Percentiles rank a stretch among this genome's conserved stretches.
These are phyloP conservation scores for Rhagologus leucostigma DNA, from an alignment of 2,113 vertebrate species.

Conservation along the genomic window DNA sequence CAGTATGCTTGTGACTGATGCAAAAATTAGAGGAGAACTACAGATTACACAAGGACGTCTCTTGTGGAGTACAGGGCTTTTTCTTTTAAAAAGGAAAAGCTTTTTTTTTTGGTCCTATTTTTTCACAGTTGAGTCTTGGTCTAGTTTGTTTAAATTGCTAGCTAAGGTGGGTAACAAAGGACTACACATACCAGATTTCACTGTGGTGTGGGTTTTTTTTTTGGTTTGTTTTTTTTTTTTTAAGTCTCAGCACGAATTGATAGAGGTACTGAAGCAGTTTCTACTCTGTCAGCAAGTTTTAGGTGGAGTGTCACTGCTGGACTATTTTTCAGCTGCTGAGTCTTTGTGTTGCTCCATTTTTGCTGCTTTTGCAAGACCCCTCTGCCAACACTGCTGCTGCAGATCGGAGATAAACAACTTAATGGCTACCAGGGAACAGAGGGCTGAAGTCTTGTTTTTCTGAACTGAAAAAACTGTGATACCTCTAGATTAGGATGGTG, in stretches of 20 bases:
- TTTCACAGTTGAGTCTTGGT: neutral
- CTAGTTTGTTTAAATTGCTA: neutral
- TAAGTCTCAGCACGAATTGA: neutral
- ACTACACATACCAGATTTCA: neutral
- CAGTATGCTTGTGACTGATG: neutral
- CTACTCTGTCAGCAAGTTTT: neutral
- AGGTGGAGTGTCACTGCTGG: neutral
- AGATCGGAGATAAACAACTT: neutral
- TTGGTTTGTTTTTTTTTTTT: neutral
- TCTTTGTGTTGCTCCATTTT: neutral
- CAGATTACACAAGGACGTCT: neutral
- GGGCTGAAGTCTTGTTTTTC: neutral
- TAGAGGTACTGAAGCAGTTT: neutral
- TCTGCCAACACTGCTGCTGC: neutral
- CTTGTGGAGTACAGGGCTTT: neutral
- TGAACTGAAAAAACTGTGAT: neutral
- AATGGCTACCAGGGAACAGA: neutral
- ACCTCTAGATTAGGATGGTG: neutral
- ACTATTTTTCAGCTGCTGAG: neutral
- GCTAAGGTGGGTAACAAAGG: neutral
- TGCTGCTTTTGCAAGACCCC: neutral
- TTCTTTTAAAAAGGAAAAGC: neutral
- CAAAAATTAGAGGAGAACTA: neutral
- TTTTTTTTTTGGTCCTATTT: accelerated
- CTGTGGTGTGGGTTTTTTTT: neutral